phyloP scores from a whole-genome alignment of 2,888 invertebrate species.

The Cyrtodaria siliqua region DNA sequence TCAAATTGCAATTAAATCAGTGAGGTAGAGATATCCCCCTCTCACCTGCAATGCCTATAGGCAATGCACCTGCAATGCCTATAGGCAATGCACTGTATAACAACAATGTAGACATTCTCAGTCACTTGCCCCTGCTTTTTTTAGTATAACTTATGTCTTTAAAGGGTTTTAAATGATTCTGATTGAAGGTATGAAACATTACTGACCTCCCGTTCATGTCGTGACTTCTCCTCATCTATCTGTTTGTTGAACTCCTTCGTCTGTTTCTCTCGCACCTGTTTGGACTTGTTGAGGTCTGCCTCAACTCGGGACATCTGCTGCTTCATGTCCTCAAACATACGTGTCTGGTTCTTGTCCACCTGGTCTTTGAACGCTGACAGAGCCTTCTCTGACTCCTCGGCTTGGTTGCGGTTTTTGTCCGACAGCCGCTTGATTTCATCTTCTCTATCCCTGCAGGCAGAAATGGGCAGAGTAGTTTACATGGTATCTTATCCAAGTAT shows the following conservation, averaged over 20 bases:
- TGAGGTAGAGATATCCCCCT: no score
- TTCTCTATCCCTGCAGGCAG: slow-evolving; percentile 85
- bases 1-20: no score
- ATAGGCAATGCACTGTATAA: no score
- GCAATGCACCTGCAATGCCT: no score
- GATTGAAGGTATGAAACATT: no score
- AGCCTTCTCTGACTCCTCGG: slow-evolving; percentile 80
- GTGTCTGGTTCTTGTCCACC: slow-evolving; percentile 82
- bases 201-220: slow-evolving; percentile 81
- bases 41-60: no score
- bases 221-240: slow-evolving; percentile 78
- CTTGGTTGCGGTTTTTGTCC: slow-evolving; percentile 78
- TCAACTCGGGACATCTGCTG: slow-evolving; percentile 84
- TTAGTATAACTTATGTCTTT: no score
- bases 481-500: no score
- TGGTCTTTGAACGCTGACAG: slow-evolving; percentile 83
- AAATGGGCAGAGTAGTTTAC: no score
- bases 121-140: no score
- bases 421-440: slow-evolving; percentile 76
- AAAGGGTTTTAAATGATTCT: no score
- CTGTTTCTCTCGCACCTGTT: slow-evolving; percentile 83
- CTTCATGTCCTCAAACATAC: slow-evolving; percentile 85
- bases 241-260: slow-evolving; percentile 80
- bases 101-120: no score
- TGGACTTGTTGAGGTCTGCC: slow-evolving; percentile 82